Evolutionary conservation across 1,140 invertebrate genomes (phyloP).

Genomic region (Ylistrum balloti): DNA sequence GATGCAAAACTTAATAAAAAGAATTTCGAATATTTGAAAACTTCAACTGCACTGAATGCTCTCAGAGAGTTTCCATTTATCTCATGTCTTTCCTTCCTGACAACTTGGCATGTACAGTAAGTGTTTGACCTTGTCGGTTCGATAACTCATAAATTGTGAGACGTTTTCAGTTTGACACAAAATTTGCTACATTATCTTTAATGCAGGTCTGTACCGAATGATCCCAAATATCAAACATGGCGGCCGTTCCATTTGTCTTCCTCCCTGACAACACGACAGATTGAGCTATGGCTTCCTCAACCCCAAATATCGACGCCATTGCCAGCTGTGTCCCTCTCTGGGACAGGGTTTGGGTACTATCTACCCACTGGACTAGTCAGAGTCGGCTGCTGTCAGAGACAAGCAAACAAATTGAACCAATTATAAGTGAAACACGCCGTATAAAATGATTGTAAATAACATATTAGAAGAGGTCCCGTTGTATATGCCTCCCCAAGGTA

Average conservation of each 20-base stretch:
- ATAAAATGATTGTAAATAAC: neutral
- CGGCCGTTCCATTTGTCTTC: neutral
- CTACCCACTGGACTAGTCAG: neutral
- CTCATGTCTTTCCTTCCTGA: too few relatives aligned
- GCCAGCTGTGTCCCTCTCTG: neutral
- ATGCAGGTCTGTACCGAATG: neutral
- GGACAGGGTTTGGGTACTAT: neutral
- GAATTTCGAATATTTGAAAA: too few relatives aligned
- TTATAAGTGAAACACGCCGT: neutral
- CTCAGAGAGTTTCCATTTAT: too few relatives aligned
- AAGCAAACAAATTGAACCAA: neutral
- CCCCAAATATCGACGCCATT: neutral
- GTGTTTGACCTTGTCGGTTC: too few relatives aligned
- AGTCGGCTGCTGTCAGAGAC: neutral
- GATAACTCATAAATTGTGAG: neutral
- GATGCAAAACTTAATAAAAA: too few relatives aligned
- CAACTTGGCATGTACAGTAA: too few relatives aligned
- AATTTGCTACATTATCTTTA: neutral
- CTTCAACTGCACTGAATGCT: too few relatives aligned
- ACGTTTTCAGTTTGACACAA: slow-evolving; percentile 11
- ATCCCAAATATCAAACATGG: neutral
- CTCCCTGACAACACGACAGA: neutral
- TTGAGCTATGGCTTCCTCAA: neutral
- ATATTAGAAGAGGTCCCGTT: neutral
- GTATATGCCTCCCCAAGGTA: neutral